Percentiles rank a stretch among this genome's conserved stretches.
Conservation (phyloP, 2,797 vertebrate genomes). For the Chromis chromis region DNA sequence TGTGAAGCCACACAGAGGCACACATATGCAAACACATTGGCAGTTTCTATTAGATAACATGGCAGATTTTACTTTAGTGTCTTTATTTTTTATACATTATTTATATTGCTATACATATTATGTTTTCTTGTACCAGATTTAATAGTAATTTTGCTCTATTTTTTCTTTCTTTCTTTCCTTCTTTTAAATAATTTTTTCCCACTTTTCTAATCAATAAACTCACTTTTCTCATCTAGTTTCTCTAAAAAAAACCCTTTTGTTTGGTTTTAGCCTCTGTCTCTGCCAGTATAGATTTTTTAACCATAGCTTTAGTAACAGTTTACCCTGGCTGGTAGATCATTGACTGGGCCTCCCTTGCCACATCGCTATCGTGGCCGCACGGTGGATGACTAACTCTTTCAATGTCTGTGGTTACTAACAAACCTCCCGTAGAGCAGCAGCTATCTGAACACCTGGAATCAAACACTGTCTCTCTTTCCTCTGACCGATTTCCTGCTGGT, state of each 20-base stretch:
- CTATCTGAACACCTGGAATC: slow-evolving; percentile 37
- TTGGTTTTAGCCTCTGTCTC: slow-evolving; percentile 69
- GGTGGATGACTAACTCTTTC: slow-evolving; percentile 81
- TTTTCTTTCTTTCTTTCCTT: slow-evolving; percentile 56
- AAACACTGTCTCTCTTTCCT: slow-evolving; percentile 47
- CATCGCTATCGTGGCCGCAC: slow-evolving; percentile 60
- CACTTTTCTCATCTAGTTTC: slow-evolving; percentile 31
- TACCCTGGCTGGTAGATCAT: slow-evolving; percentile 73
- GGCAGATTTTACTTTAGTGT: slow-evolving; percentile 78
- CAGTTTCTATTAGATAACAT: slow-evolving; percentile 85
- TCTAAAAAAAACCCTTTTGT: slow-evolving; percentile 63
- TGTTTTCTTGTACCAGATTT: slow-evolving; percentile 64
- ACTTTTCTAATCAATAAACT: slow-evolving; percentile 40
- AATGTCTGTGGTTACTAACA: slow-evolving; percentile 94
- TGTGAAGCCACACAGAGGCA: slow-evolving; percentile 40
- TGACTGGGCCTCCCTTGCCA: slow-evolving; percentile 75
- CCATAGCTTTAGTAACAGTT: slow-evolving; percentile 75
- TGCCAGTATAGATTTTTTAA: slow-evolving; percentile 78
- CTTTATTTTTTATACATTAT: slow-evolving; percentile 58
- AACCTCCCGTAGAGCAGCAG: slow-evolving; percentile 60
- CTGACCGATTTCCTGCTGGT: slow-evolving; percentile 50
- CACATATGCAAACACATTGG: slow-evolving; percentile 49
- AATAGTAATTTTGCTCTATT: slow-evolving; percentile 32
- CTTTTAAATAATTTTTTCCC: slow-evolving; percentile 47
- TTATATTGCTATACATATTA: slow-evolving; percentile 61